Conservation (phyloP, 2,888 invertebrate genomes). For the Ptycholaimellus sp. region DNA sequence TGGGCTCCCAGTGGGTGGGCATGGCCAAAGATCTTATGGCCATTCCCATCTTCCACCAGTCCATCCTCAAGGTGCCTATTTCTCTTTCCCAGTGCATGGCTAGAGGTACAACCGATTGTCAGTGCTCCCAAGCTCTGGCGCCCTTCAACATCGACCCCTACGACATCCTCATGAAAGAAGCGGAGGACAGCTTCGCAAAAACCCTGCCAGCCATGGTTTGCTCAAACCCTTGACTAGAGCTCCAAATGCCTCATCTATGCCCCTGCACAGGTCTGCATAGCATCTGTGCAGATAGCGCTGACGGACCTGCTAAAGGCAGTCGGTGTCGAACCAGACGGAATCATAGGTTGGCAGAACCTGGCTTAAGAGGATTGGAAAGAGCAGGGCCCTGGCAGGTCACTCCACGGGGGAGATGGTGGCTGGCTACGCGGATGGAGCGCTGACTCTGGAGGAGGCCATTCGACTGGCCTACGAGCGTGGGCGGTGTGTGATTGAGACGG, state of each 20-base stretch:
- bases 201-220: no score
- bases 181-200: slow-evolving; percentile 50
- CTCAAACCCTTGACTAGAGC: no score
- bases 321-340: slow-evolving; percentile 62
- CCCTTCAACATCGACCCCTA: slow-evolving; percentile 55
- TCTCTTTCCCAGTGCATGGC: no score
- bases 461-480: slow-evolving; percentile 75
- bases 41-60: not conserved
- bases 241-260: no score
- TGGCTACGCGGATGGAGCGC: slow-evolving; percentile 76
- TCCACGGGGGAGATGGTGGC: slow-evolving; percentile 69
- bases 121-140: slow-evolving; percentile 35
- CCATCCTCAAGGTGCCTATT: slow-evolving; percentile 35
- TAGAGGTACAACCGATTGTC: no score
- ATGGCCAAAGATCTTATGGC: slow-evolving; percentile 40
- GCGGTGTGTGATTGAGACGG: slow-evolving; percentile 41
- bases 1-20: slow-evolving; percentile 85
- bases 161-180: slow-evolving; percentile 48
- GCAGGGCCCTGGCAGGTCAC: no score
- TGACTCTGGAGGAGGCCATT: slow-evolving; percentile 71
- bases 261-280: no score
- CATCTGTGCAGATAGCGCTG: slow-evolving; percentile 55
- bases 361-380: no score
- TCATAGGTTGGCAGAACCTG: slow-evolving; percentile 54
- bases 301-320: slow-evolving; percentile 52